phyloP scores from a whole-genome alignment of 2,888 invertebrate species.

The Marasmarcha lunaedactyla region DNA sequence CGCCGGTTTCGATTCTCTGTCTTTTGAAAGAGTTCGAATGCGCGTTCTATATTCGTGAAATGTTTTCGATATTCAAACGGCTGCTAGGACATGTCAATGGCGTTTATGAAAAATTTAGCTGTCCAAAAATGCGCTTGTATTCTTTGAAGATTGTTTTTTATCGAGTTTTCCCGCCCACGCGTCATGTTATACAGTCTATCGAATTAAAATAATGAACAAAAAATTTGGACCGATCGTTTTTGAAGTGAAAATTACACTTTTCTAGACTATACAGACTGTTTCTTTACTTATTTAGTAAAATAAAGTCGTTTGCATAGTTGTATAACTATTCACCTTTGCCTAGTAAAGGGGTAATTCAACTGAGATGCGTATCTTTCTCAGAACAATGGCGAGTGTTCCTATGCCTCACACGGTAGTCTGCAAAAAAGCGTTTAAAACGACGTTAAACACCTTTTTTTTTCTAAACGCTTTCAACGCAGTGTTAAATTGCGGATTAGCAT shows the following conservation, averaged over 20 bases:
- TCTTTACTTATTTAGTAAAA: too few relatives aligned
- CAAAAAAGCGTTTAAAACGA: slow-evolving; percentile 19
- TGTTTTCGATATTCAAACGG: slow-evolving; percentile 61
- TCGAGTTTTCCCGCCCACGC: too few relatives aligned
- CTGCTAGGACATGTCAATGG: slow-evolving; percentile 48
- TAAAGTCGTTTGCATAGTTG: too few relatives aligned
- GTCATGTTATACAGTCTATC: too few relatives aligned
- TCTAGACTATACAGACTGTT: too few relatives aligned
- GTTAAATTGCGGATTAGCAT: slow-evolving; percentile 14
- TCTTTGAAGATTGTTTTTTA: too few relatives aligned
- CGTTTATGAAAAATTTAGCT: slow-evolving; percentile 33
- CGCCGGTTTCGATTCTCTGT: slow-evolving; percentile 67
- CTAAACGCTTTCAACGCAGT: slow-evolving; percentile 4
- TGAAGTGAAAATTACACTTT: too few relatives aligned
- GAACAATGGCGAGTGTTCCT: slow-evolving; percentile 32
- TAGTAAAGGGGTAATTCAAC: slow-evolving; percentile 7
- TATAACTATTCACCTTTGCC: too few relatives aligned
- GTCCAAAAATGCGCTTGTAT: slow-evolving; percentile 22
- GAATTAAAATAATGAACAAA: too few relatives aligned
- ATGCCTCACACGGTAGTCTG: slow-evolving; percentile 25
- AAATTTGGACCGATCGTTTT: too few relatives aligned
- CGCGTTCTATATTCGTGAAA: slow-evolving; percentile 59
- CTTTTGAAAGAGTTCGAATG: slow-evolving; percentile 60
- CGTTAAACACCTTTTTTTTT: slow-evolving; percentile 17
- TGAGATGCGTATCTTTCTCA: slow-evolving; percentile 30